phyloP scores from a whole-genome alignment of 2,888 invertebrate genomes.

The Drosophila yooni region DNA sequence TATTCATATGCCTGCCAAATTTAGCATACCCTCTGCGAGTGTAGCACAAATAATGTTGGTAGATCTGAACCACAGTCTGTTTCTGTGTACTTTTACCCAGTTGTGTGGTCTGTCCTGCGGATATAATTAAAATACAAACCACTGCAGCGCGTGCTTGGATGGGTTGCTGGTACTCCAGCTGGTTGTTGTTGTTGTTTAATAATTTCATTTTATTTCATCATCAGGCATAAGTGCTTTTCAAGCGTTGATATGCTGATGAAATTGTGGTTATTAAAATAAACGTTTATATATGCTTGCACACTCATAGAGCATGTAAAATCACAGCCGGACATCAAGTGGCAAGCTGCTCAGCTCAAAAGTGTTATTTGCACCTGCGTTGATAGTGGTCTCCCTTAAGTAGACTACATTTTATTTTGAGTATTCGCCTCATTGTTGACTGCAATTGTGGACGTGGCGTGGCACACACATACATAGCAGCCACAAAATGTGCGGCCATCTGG shows the following conservation, averaged over 20 bases:
- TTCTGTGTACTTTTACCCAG: constrained; percentile 15
- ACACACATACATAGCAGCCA: neutral
- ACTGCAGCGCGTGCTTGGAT: constrained; percentile 6
- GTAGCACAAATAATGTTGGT: constrained; percentile 1
- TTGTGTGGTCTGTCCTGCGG: constrained; percentile 44
- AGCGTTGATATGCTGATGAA: constrained; percentile 27
- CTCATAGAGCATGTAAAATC: neutral
- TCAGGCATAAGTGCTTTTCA: constrained; percentile 3
- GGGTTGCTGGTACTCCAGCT: neutral
- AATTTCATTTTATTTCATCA: constrained; percentile 26
- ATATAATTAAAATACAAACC: constrained; percentile 65
- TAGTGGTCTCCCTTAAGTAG: constrained; percentile 2
- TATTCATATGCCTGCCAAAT: neutral
- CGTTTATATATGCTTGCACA: neutral
- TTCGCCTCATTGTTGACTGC: constrained; percentile 13
- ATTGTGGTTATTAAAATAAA: constrained; percentile 47
- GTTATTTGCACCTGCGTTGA: neutral
- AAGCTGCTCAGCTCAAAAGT: neutral
- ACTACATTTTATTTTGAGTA: constrained; percentile 5
- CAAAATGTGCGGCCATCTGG: constrained; percentile 1
- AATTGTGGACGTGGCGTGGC: neutral
- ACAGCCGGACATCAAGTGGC: constrained; percentile 1
- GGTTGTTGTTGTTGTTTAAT: constrained; percentile 17
- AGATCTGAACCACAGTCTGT: constrained; percentile 3
- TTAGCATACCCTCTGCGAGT: neutral